Percentiles rank a stretch among this genome's conserved stretches.
phyloP scores from a whole-genome alignment of 1,140 invertebrate genomes.

The Anoplophora glabripennis region DNA sequence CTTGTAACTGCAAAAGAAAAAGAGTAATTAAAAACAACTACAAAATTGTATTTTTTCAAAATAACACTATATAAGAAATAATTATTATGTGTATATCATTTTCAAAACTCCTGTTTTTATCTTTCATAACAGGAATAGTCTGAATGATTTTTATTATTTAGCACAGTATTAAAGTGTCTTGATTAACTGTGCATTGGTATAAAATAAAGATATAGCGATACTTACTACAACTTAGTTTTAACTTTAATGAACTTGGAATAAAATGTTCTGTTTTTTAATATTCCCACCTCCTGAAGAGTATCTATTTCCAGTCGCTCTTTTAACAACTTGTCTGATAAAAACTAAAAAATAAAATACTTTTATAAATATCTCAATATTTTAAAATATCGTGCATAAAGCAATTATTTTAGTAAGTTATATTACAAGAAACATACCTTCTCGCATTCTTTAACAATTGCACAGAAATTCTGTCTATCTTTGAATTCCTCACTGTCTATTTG shows the following conservation, averaged over 20 bases:
- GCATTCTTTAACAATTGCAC: constrained; percentile 72
- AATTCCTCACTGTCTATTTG: constrained; percentile 57
- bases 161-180: too few relatives aligned
- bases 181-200: too few relatives aligned
- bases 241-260: constrained; percentile 97
- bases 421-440: constrained; percentile 57
- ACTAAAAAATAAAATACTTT: constrained; percentile 50
- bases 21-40: neutral
- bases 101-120: constrained; percentile 17
- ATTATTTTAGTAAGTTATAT: too few relatives aligned
- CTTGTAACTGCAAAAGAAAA: constrained; percentile 84
- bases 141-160: constrained; percentile 12
- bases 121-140: constrained; percentile 27
- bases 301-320: constrained; percentile 94
- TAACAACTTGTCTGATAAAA: constrained; percentile 79
- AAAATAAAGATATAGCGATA: constrained; percentile 43
- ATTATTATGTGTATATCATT: neutral
- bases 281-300: constrained; percentile 86
- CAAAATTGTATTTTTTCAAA: constrained; percentile 18
- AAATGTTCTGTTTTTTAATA: constrained; percentile 88
- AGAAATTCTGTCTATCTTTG: constrained; percentile 71
- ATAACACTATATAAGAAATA: constrained; percentile 13
- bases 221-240: constrained; percentile 97
- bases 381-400: too few relatives aligned
- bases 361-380: too few relatives aligned